Percentiles rank a stretch among this genome's conserved stretches.
These are phyloP conservation scores for Drosophila trapezifrons DNA, from an alignment of 1,140 invertebrate genomes.

Conservation along the genomic window DNA sequence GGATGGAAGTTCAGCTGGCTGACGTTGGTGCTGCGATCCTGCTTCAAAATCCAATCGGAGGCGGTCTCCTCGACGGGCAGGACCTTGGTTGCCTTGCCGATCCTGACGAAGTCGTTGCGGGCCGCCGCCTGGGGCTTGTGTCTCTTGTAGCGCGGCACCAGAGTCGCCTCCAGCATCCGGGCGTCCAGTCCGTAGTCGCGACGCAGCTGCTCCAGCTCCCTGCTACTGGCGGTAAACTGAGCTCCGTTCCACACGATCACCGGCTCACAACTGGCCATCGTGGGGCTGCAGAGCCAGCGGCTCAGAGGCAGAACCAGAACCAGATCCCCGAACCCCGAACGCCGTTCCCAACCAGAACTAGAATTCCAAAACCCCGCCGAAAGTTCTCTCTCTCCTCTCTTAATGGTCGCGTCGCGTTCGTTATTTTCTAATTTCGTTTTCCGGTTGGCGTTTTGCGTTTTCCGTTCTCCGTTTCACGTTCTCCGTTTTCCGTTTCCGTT, in stretches of 20 bases:
- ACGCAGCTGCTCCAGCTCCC: slow-evolving; percentile 72
- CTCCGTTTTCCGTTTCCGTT: slow-evolving; percentile 50
- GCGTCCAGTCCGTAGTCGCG: slow-evolving; percentile 74
- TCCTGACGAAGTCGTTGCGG: slow-evolving; percentile 54
- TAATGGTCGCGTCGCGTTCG: slow-evolving; percentile 10
- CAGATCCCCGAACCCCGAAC: background rate
- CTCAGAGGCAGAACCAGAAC: background rate
- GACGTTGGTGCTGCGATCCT: slow-evolving; percentile 59
- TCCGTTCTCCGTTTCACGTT: background rate
- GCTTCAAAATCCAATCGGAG: slow-evolving; percentile 73
- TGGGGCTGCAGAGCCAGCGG: background rate
- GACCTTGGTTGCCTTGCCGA: background rate
- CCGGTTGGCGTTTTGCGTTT: slow-evolving; percentile 43
- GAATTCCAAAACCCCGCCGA: slow-evolving; percentile 20
- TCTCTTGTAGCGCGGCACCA: slow-evolving; percentile 76
- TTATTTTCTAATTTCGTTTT: slow-evolving; percentile 58
- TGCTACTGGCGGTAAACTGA: slow-evolving; percentile 72
- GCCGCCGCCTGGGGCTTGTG: slow-evolving; percentile 71
- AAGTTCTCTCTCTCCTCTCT: slow-evolving; percentile 25
- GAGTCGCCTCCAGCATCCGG: slow-evolving; percentile 71
- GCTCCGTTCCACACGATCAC: slow-evolving; percentile 79
- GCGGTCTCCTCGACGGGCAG: background rate
- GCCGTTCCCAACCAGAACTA: slow-evolving; percentile 3
- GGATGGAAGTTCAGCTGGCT: slow-evolving; percentile 76
- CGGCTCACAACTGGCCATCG: slow-evolving; percentile 50